These are phyloP conservation scores for Cephus runcator DNA, from an alignment of 2,888 invertebrate genomes.

Conservation along the genomic window DNA sequence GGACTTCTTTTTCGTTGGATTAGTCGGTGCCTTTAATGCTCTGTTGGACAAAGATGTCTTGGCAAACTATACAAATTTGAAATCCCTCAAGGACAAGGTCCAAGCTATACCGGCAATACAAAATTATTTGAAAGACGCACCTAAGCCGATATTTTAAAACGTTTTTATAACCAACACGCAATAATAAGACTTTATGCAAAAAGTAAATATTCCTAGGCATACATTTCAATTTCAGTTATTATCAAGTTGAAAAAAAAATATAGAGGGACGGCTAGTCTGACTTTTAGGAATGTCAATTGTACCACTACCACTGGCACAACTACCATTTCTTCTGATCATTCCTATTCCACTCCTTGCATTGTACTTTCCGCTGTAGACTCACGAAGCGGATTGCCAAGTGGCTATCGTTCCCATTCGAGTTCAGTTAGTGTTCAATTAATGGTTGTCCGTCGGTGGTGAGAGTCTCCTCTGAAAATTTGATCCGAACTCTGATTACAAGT, in stretches of 20 bases:
- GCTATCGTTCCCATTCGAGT: neutral
- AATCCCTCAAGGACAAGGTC: constrained; percentile 44
- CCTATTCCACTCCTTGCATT: neutral
- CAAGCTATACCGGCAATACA: constrained; percentile 42
- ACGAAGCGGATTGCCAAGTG: neutral
- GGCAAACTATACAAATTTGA: constrained; percentile 42
- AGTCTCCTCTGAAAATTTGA: no score
- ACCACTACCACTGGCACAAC: neutral
- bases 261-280: neutral
- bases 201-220: neutral
- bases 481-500: no score
- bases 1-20: constrained; percentile 53
- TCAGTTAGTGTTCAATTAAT: neutral
- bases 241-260: neutral
- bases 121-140: constrained; percentile 44
- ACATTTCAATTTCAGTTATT: neutral
- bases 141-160: constrained; percentile 37
- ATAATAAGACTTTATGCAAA: neutral
- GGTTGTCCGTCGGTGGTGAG: no score
- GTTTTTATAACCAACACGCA: neutral
- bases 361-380: neutral
- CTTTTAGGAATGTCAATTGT: neutral
- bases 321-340: neutral
- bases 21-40: constrained; percentile 29
- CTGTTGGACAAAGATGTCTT: constrained; percentile 38